phyloP scores from a whole-genome alignment of 2,888 invertebrate genomes.

The Idaea biselata region DNA sequence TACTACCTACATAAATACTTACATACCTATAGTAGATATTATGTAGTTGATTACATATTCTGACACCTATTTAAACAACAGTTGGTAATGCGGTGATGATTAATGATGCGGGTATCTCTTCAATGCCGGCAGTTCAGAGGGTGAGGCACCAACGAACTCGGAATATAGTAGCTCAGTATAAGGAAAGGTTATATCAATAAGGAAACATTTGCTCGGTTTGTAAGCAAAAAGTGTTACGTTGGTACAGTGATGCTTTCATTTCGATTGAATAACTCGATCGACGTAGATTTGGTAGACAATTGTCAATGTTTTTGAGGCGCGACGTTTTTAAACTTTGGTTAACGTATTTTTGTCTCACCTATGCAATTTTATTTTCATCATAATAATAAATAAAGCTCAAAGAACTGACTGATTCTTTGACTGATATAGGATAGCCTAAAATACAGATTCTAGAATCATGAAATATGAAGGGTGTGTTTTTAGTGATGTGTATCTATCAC shows the following conservation, averaged over 20 bases:
- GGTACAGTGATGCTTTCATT: not conserved
- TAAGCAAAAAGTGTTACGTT: constrained; percentile 11
- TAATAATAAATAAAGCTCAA: too few relatives aligned
- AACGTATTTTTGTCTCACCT: too few relatives aligned
- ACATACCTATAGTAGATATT: not conserved
- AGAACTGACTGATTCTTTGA: too few relatives aligned
- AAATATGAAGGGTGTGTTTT: too few relatives aligned
- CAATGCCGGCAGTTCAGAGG: constrained; percentile 12
- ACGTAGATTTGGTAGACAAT: not conserved
- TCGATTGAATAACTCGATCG: not conserved
- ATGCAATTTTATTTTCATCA: too few relatives aligned
- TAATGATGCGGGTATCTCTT: constrained; percentile 15
- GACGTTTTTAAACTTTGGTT: too few relatives aligned
- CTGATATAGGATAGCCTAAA: too few relatives aligned
- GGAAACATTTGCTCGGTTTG: constrained; percentile 9
- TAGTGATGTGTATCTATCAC: too few relatives aligned
- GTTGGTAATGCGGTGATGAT: constrained; percentile 17
- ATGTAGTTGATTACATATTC: not conserved
- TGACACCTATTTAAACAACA: not conserved
- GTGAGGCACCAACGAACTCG: constrained; percentile 8
- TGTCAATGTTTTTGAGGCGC: not conserved
- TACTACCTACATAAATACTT: too few relatives aligned
- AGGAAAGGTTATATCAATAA: constrained; percentile 15
- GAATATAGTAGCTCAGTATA: not conserved
- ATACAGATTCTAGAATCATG: too few relatives aligned